Evolutionary conservation across 2,113 vertebrate species (phyloP), one percentile per base, ranked within the genome.

Genomic region (Pseudonaja textilis): DNA sequence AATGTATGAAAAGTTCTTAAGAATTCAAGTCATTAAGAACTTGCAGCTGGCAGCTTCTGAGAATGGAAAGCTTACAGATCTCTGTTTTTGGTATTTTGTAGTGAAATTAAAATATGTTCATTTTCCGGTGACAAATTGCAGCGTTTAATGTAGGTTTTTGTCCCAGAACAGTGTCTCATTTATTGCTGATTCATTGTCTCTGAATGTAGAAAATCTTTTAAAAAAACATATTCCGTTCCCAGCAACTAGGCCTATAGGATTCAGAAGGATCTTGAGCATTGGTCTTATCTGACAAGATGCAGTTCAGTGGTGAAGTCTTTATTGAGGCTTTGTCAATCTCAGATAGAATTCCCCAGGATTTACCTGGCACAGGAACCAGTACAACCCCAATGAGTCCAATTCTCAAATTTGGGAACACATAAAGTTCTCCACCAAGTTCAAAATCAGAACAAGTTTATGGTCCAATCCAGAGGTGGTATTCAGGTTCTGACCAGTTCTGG

Each of bases 81-180:
- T 61, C 90, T 59, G 39, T 12, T 93, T 91, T 92, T 81, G 42
- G 57, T 23, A 39, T 93, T 52, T 23, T 94, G 91, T 52, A 54
- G 91, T 3, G 10, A 54, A 87, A 39, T 25, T 56, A 91, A 90
- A 94, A 0, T 1, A 8, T 16, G 34, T 4, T 34, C 54, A 57
- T 91, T 94, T 87, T 92, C 85, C 52, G 88, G 87, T 96, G 93
- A 94, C 57, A 89, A 89, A 89, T 56, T 89, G 55, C 88, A 57
- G n/a, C 10, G 2, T 56, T 39, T 25, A 29, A 22, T 54, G 34
- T n/a, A 34, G 20, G 55, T 55, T 16, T 87, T 16, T 14, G 18
- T 54, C 6, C n/a, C 29, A 39, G 18, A 57, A 10, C 18, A 39
- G 14, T n/a, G 18, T 16, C n/a, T 22, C 87, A 55, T 6, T 29